A percentile compares a stretch with the other conserved stretches of the same genome.
Evolutionary conservation across 2,888 invertebrate species (phyloP).

Genomic region (Drosophila neoperkinsi): DNA sequence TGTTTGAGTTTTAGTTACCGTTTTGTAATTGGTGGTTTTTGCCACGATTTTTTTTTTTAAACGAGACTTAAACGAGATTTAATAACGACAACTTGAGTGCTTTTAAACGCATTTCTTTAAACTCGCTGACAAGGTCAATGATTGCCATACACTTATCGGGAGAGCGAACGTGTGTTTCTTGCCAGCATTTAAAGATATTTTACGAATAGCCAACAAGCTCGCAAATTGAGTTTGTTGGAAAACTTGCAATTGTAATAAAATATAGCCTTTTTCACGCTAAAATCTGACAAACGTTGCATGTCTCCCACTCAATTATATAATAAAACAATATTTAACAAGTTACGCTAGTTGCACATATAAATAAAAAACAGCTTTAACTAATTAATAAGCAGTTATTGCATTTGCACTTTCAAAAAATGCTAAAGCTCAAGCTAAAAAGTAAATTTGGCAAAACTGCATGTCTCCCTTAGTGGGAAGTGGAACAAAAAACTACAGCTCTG

Average conservation of each 20-base stretch:
- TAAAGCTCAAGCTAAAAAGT: neutral
- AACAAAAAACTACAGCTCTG: neutral
- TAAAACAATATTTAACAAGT: neutral
- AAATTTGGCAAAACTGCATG: neutral
- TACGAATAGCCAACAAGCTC: neutral
- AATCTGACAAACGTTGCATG: neutral
- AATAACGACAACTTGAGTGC: constrained; percentile 42
- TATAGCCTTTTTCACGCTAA: neutral
- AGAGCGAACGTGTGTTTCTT: constrained; percentile 34
- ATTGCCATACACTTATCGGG: constrained; percentile 42
- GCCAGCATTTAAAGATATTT: constrained; percentile 36
- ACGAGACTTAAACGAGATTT: constrained; percentile 42
- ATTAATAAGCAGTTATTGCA: neutral
- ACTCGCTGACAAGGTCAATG: constrained; percentile 72
- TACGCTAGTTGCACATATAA: neutral
- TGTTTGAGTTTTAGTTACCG: constrained; percentile 41
- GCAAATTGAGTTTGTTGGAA: neutral
- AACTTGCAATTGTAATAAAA: neutral
- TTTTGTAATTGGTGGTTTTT: constrained; percentile 30
- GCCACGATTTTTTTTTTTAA: constrained; percentile 26
- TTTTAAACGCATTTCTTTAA: constrained; percentile 61
- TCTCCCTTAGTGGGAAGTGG: neutral
- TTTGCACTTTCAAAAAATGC: neutral
- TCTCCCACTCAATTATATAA: neutral
- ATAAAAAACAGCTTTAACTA: neutral